Evolutionary conservation across 1,140 invertebrate genomes (phyloP), one percentile per base, ranked within the genome.

Genomic region (Panulirus ornatus): DNA sequence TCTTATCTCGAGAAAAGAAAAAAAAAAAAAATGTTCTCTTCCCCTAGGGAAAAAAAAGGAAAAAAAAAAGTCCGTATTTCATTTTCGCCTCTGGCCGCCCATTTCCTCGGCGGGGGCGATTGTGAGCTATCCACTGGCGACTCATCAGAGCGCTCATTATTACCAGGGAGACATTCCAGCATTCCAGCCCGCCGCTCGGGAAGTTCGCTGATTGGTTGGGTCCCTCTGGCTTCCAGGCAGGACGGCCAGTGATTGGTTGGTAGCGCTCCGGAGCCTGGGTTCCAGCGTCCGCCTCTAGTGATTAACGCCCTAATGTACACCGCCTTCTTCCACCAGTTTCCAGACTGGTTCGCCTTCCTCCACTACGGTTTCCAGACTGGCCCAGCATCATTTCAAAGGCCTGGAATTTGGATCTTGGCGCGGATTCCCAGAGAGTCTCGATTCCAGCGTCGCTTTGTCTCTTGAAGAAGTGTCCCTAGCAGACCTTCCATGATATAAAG

Each of bases 281-380:
- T 89, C 87, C 79, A 73, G 87, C 87, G 66, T 82, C 79, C 78
- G 79, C 66, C 79, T 71, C 79, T 36, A 89, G 87, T 89, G 87
- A 89, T 89, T 89, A 89, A 89, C 87, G 87, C 79, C 81, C 87
- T 89, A 89, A 89, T 89, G 87, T 89, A 89, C 87, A 89, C 87
- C 79, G 87, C 87, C 87, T 89, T 89, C 87, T 76, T 75, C 79
- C 87, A 82, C 87, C 51, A 82, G 63, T 89, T 89, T 89, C 87
- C 87, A 89, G 87, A 83, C 79, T 75, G 81, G 87, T 89, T 89
- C 87, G 79, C 87, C 87, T 83, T 83, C 79, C 79, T 89, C 79
- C 87, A 84, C 79, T 89, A 89, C 73, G 79, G 87, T 89, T 88
- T 76, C 79, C 87, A 38, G 47, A 22, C 30, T 44, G 22, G 38